Evolutionary conservation across 2,797 vertebrate genomes (phyloP).

Genomic region (Rhinella marina): DNA sequence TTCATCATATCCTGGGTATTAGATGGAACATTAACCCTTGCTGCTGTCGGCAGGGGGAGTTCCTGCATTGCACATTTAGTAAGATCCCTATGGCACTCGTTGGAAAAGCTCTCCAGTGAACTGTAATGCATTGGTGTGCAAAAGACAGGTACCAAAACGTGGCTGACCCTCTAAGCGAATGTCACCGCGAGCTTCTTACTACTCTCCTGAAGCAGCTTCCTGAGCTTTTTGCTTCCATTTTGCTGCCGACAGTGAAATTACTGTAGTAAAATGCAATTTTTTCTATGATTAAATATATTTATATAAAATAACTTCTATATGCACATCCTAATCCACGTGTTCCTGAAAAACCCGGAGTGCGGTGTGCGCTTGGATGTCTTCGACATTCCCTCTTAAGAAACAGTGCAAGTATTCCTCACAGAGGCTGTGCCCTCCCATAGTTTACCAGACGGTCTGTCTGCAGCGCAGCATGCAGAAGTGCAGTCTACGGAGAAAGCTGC

Average conservation of each 20-base stretch:
- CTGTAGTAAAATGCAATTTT: constrained; percentile 3
- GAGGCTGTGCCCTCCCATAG: not conserved
- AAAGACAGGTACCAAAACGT: constrained; percentile 12
- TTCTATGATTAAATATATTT: constrained; percentile 13
- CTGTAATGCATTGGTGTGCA: constrained; percentile 34
- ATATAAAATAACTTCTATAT: constrained; percentile 24
- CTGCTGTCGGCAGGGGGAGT: not conserved
- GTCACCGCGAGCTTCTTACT: not conserved
- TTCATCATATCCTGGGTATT: constrained; percentile 13
- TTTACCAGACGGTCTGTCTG: constrained; percentile 5
- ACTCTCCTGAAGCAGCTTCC: constrained; percentile 33
- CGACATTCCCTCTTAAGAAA: constrained; percentile 35
- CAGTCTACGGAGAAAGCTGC: constrained; percentile 29
- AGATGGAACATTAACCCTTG: constrained; percentile 20
- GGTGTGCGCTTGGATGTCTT: constrained; percentile 15
- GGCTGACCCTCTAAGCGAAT: not conserved
- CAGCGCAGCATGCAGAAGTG: constrained; percentile 50
- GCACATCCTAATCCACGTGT: constrained; percentile 17
- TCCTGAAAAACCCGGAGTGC: constrained; percentile 37
- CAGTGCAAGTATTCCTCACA: constrained; percentile 48
- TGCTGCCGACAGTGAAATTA: not conserved
- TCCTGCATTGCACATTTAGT: constrained; percentile 43
- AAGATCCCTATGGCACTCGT: constrained; percentile 45
- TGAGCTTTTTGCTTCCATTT: not conserved
- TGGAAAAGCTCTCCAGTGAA: constrained; percentile 6